Evolutionary conservation across 2,888 invertebrate species (phyloP).

Genomic region (Unio pictorum): DNA sequence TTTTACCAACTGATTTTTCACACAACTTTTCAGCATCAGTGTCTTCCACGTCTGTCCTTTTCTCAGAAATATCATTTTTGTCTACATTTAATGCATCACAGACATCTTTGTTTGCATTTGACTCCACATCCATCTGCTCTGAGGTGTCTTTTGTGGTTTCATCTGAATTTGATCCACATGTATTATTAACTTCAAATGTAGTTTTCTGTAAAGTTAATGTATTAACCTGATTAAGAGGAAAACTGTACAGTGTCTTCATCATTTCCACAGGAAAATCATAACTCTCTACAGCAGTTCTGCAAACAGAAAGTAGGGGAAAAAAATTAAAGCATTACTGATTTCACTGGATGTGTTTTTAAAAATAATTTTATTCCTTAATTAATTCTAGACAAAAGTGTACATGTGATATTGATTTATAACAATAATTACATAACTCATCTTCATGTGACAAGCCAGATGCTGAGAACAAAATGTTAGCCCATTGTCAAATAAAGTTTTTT

Average conservation of each 20-base stretch:
- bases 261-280: conserved; percentile 86
- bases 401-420: too few relatives aligned
- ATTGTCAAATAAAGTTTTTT: too few relatives aligned
- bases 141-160: conserved; percentile 1
- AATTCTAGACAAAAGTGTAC: too few relatives aligned
- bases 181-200: too few relatives aligned
- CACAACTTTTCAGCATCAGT: background rate
- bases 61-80: background rate
- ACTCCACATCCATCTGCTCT: background rate
- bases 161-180: background rate
- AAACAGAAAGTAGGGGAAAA: conserved; percentile 7
- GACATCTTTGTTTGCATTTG: conserved; percentile 1
- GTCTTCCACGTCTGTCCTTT: conserved; percentile 2
- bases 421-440: too few relatives aligned
- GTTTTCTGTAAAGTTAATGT: conserved; percentile 16
- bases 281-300: conserved; percentile 80
- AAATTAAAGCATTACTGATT: too few relatives aligned
- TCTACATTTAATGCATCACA: background rate
- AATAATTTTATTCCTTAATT: too few relatives aligned
- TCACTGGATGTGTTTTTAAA: too few relatives aligned
- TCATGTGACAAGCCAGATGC: too few relatives aligned
- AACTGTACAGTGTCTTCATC: conserved; percentile 79
- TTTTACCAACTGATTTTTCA: background rate
- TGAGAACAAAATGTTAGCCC: too few relatives aligned
- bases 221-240: conserved; percentile 53